Conservation (phyloP, 1,140 invertebrate genomes). For the Lepidurus apus region DNA sequence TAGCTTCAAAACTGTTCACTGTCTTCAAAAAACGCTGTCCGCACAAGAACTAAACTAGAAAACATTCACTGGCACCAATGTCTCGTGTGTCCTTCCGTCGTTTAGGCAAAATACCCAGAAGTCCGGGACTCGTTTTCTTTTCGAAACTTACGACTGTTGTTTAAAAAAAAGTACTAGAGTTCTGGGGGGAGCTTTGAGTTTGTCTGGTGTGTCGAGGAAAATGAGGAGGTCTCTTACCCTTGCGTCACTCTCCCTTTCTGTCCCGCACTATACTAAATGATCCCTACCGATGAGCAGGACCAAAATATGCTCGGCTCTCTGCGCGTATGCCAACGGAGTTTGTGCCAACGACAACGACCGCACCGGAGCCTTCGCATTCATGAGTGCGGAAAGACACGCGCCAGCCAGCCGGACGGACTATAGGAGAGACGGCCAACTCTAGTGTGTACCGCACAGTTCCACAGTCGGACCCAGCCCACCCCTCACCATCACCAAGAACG, state of each 20-base stretch:
- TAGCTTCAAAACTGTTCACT: too few relatives aligned
- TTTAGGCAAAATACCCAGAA: too few relatives aligned
- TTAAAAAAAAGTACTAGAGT: too few relatives aligned
- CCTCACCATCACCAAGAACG: not conserved
- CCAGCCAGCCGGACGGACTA: not conserved
- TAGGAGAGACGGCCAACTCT: not conserved
- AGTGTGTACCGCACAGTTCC: not conserved
- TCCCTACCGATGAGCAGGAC: not conserved
- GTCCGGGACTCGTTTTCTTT: too few relatives aligned
- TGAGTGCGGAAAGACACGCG: slow-evolving; percentile 13
- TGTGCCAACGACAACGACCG: not conserved
- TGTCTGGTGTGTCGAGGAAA: not conserved
- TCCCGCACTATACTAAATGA: slow-evolving; percentile 14
- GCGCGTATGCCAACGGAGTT: slow-evolving; percentile 2
- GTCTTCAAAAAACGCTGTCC: too few relatives aligned
- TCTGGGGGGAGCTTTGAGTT: too few relatives aligned
- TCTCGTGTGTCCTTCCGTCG: too few relatives aligned
- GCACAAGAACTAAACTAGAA: too few relatives aligned
- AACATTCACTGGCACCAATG: too few relatives aligned
- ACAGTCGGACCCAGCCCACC: not conserved
- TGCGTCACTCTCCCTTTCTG: slow-evolving; percentile 20
- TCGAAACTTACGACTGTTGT: too few relatives aligned
- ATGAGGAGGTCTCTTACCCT: not conserved
- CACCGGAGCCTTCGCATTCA: slow-evolving; percentile 1
- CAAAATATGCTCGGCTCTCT: slow-evolving; percentile 12